Base-by-base conservation (phyloP, 1,140 invertebrate species). In the Drosophila kepulauana region DNA sequence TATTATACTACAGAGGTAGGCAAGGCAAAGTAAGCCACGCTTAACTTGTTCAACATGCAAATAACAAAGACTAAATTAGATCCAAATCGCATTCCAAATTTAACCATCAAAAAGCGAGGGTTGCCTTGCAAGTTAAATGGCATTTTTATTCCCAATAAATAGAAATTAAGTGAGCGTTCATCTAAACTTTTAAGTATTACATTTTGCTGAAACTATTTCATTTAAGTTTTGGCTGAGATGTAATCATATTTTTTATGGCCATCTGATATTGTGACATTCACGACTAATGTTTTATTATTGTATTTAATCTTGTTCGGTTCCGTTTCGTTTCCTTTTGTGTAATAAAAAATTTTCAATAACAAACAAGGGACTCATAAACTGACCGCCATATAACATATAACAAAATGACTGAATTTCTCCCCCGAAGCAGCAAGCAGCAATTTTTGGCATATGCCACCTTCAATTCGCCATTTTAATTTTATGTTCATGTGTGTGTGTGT, bases 11-110 rank as follows among this genome's bases (percentile, higher is more conserved):
- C 20, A 25, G 20, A 25, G 57, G 41, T 59, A 66, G 35, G 59
- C 59, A 69, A 85, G 20, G 3, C 20, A 25, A 25, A 25, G 78
- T 85, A 88, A 88, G 77, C 84, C 68, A 54, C 71, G 78, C 75
- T 88, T 73, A 81, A 81, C 74, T 89, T 86, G 82, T 81, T 82
- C 62, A 58, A 85, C 85, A 85, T 75, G 78, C 65, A 85, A 89
- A 88, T 89, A 72, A 74, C 61, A 76, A 68, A 51, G 79, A 67
- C 84, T 74, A 79, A 73, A 86, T 86, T 87, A 85, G 71, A 75
- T 58, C 49, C 66, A 49, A 49, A 49, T 58, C 38, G 48, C 52
- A 51, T 10, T 65, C 45, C 11, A 38, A 57, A 25, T 64, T 57
- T 59, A 65, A 71, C 35, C 35, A 13, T 30, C 66, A 48, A 20